A percentile compares a stretch with the other conserved stretches of the same genome.
phyloP scores from a whole-genome alignment of 2,888 invertebrate genomes.

The Drosophila leonis region DNA sequence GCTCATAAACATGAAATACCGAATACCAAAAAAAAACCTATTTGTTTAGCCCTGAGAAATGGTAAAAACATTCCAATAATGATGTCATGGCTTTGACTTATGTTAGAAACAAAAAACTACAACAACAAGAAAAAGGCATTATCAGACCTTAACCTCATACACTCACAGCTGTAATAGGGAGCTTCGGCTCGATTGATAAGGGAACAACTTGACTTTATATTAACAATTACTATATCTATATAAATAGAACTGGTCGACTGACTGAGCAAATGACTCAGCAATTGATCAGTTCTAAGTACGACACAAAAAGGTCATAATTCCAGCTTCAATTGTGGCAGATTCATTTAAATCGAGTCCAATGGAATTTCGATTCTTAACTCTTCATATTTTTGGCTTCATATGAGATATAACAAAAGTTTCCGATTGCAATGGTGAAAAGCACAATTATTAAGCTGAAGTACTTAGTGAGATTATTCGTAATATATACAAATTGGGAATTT shows the following conservation, averaged over 20 bases:
- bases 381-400: background rate
- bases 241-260: background rate
- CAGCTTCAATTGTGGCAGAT: too few species aligned
- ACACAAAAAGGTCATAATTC: background rate
- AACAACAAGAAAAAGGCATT: slow-evolving; percentile 13
- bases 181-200: background rate
- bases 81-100: slow-evolving; percentile 27
- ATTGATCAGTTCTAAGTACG: background rate
- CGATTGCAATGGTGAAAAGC: background rate
- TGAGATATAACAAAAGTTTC: background rate
- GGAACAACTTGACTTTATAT: background rate
- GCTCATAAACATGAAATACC: slow-evolving; percentile 38
- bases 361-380: background rate
- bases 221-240: background rate
- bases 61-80: slow-evolving; percentile 8
- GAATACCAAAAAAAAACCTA: background rate
- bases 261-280: background rate
- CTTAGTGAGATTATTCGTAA: slow-evolving; percentile 2
- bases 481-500: slow-evolving; percentile 1
- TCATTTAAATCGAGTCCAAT: too few species aligned
- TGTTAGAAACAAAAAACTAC: background rate
- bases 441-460: background rate
- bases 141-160: slow-evolving; percentile 26
- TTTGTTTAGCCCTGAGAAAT: background rate
- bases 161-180: background rate